Evolutionary conservation across 2,797 vertebrate genomes (phyloP), one percentile per base, ranked within the genome.

Genomic region (Periparus ater): DNA sequence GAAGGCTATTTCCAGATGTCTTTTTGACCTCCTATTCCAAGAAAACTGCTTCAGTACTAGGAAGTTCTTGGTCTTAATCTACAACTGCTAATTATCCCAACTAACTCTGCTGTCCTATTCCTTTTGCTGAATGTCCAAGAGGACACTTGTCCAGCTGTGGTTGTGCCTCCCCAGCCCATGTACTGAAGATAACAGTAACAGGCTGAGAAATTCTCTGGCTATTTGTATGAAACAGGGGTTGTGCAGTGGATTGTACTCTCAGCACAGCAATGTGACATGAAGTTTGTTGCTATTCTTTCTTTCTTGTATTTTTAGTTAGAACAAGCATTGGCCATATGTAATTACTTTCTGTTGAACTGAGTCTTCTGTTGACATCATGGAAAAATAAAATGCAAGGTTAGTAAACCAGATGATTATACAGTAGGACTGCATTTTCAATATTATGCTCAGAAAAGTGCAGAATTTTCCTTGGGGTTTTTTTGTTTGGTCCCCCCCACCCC

Each of bases 101-200:
- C 19, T 47, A 87, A 0, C 9, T 48, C 26, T 48, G n/a, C 27
- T 93, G 40, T 44, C 20, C 32, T 6, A 0, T 29, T 78, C 6
- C 66, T 83, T 71, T 47, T 45, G 36, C 51, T 81, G 23, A 25
- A 9, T 0, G 2, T 80, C 57, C 1, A 1, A 54, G 21, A 26
- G 18, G 18, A 60, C 4, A 1, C 10, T 73, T 1, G 1, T 19
- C 13, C 10, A 27, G 50, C 30, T 50, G 14, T 29, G 48, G 27
- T 10, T 12, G 4, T n/a, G 23, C 11, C 7, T 87, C 7, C 29
- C 54, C 40, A 50, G 8, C n/a, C 26, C 0, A 0, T 3, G 7
- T 40, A 9, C 30, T 36, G 44, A 50, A 38, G 44, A 6, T 25
- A 11, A 29, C 8, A 17, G 22, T 12, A 20, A 34, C 17, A 27